A percentile compares a stretch with the other conserved stretches of the same genome.
Conservation (phyloP, 2,888 invertebrate species). For the Pheosia gnoma region DNA sequence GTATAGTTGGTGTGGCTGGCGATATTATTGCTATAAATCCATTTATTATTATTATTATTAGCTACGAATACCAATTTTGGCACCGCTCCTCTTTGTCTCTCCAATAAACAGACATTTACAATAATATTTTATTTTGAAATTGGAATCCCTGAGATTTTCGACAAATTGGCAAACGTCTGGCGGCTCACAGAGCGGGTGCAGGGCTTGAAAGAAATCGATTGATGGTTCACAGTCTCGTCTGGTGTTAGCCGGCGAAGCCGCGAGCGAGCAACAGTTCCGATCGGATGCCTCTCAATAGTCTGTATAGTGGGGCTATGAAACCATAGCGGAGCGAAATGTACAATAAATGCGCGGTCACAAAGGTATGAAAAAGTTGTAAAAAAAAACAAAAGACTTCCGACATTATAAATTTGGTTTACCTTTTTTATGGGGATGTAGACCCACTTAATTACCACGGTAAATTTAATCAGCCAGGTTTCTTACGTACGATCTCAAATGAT, state of each 20-base stretch:
- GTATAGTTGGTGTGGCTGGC: too few species aligned
- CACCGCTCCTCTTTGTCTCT: background rate
- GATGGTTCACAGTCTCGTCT: conserved; percentile 47
- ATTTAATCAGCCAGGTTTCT: too few species aligned
- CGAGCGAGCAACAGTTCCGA: conserved; percentile 58
- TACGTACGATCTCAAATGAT: too few species aligned
- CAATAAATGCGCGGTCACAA: too few species aligned
- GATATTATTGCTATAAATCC: too few species aligned
- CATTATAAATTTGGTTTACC: too few species aligned
- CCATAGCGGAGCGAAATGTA: background rate
- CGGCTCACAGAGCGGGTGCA: conserved; percentile 17
- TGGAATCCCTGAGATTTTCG: conserved; percentile 25
- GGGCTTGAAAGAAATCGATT: conserved; percentile 54
- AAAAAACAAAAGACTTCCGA: too few species aligned
- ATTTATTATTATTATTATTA: too few species aligned
- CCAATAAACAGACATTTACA: background rate
- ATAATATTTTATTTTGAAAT: background rate
- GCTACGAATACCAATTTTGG: too few species aligned
- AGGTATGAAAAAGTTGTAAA: too few species aligned
- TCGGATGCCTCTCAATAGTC: conserved; percentile 50
- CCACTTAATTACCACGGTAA: too few species aligned
- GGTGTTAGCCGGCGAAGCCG: conserved; percentile 36
- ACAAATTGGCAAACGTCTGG: conserved; percentile 39
- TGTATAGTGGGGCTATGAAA: conserved; percentile 13
- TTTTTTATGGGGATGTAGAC: too few species aligned